Conservation (phyloP, 2,113 vertebrate species). For the Chloebia gouldiae region DNA sequence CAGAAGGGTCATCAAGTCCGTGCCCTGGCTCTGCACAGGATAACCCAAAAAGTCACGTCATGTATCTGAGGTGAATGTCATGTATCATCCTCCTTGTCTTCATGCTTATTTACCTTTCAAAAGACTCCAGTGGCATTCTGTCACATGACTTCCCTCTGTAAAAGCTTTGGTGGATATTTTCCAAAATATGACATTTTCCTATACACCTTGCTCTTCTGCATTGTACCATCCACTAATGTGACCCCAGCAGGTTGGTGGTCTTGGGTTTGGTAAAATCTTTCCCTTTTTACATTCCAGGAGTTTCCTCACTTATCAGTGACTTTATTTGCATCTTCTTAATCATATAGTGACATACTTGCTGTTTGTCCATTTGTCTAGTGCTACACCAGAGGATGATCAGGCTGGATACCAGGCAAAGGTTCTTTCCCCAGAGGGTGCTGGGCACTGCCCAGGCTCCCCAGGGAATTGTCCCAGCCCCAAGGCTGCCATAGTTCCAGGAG, state of each 20-base stretch:
- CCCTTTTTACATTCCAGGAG: background rate
- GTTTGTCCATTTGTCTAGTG: background rate
- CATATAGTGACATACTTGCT: background rate
- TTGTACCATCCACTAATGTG: background rate
- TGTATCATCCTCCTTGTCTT: background rate
- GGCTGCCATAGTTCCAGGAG: background rate
- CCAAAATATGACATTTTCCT: background rate
- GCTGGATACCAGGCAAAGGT: rapidly evolving
- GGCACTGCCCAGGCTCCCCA: background rate
- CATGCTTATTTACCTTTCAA: background rate
- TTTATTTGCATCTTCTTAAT: background rate
- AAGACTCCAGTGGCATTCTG: background rate
- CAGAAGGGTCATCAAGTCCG: background rate
- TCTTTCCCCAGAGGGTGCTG: background rate
- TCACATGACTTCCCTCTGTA: background rate
- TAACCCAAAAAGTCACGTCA: background rate
- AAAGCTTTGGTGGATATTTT: background rate
- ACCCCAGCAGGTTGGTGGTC: background rate
- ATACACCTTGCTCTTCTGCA: rapidly evolving
- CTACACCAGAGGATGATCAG: background rate
- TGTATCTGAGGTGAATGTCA: background rate
- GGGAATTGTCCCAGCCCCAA: rapidly evolving
- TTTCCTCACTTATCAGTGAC: background rate
- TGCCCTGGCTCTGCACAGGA: background rate
- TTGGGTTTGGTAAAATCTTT: background rate